Evolutionary conservation across 2,797 vertebrate genomes (phyloP).

Genomic region (Enteromius treurensis): DNA sequence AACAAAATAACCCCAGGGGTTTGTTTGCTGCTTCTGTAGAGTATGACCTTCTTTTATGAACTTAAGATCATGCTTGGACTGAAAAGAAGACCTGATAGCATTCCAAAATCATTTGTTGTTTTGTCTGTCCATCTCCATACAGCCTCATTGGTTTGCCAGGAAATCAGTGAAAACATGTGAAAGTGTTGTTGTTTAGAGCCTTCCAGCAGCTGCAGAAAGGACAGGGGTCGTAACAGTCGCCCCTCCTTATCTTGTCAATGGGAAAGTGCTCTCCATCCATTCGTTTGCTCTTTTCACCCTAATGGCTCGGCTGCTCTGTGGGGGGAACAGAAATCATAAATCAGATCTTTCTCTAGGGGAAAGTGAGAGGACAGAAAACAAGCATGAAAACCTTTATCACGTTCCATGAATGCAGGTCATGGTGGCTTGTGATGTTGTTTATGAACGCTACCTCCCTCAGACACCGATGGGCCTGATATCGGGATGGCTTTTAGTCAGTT

Average conservation of each 20-base stretch:
- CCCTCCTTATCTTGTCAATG: conserved; percentile 40
- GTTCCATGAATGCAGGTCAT: conserved; percentile 71
- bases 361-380: conserved; percentile 54
- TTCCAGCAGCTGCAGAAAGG: conserved; percentile 39
- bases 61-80: neutral
- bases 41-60: conserved; percentile 49
- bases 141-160: neutral
- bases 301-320: conserved; percentile 47
- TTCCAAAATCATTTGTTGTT: neutral
- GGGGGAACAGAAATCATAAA: conserved; percentile 51
- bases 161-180: conserved; percentile 48
- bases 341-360: conserved; percentile 45
- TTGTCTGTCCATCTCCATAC: conserved; percentile 17
- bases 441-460: conserved; percentile 42
- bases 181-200: conserved; percentile 54
- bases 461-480: conserved; percentile 3
- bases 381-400: conserved; percentile 67
- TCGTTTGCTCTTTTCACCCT: conserved; percentile 43
- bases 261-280: conserved; percentile 50
- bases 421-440: conserved; percentile 68
- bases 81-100: neutral
- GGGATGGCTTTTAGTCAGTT: neutral
- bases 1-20: conserved; percentile 14
- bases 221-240: conserved; percentile 5
- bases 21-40: conserved; percentile 31